Evolutionary conservation across 2,797 vertebrate species (phyloP).

Genomic region (Enteromius treurensis): DNA sequence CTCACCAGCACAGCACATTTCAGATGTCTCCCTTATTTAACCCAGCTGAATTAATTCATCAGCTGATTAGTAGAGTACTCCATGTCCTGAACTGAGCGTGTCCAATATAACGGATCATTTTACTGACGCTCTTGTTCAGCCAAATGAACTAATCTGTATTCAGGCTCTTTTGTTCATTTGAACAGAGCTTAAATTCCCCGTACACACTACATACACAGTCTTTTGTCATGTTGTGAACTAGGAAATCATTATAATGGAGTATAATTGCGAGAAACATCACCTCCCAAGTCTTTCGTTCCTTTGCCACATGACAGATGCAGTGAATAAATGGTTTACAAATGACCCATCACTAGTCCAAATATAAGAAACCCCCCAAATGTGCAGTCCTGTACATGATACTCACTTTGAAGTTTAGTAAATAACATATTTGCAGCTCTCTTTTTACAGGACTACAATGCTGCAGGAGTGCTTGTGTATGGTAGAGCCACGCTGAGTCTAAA

Average conservation of each 20-base stretch:
- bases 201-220: not conserved
- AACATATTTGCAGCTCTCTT: constrained; percentile 28
- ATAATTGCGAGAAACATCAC: not conserved
- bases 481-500: constrained; percentile 81
- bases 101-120: not conserved
- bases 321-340: not conserved
- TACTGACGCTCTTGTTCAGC: not conserved
- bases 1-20: not conserved
- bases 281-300: not conserved
- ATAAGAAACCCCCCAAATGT: not conserved
- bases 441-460: constrained; percentile 79
- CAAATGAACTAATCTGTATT: not conserved
- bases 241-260: not conserved
- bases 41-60: not conserved
- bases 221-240: constrained; percentile 3
- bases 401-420: constrained; percentile 13
- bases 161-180: not conserved
- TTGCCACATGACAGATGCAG: not conserved
- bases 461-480: constrained; percentile 75
- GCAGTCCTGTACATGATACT: not conserved
- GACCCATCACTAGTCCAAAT: not conserved
- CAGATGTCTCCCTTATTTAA: not conserved
- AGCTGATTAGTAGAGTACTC: not conserved
- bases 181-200: not conserved
- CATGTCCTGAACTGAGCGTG: not conserved